These are phyloP conservation scores for Malurus cyaneus DNA, from an alignment of 2,113 vertebrate genomes.

Conservation along the genomic window DNA sequence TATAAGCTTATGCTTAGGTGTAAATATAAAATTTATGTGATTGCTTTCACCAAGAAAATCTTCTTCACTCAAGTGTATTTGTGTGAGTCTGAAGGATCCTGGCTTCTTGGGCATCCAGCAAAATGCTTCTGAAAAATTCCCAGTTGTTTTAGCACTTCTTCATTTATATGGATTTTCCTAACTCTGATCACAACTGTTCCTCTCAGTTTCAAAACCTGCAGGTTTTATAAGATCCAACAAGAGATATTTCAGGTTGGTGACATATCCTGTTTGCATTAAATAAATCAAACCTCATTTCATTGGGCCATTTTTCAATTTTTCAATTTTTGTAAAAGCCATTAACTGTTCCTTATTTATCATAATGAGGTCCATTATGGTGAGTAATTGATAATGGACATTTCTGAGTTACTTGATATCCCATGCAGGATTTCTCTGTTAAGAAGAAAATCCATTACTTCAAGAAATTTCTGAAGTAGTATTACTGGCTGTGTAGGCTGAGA, in stretches of 20 bases:
- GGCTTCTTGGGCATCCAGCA: background rate
- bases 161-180: background rate
- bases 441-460: conserved; percentile 17
- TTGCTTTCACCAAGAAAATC: background rate
- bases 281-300: conserved; percentile 45
- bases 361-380: conserved; percentile 40
- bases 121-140: background rate
- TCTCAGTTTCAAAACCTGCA: background rate
- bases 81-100: background rate
- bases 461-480: background rate
- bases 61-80: background rate
- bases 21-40: background rate
- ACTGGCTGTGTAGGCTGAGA: background rate
- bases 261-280: conserved; percentile 45
- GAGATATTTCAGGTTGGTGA: conserved; percentile 28
- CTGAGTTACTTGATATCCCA: conserved; percentile 42
- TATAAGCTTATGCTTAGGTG: background rate
- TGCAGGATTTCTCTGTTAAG: conserved; percentile 1
- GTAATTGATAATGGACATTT: conserved; percentile 31
- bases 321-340: conserved; percentile 49
- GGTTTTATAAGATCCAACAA: background rate
- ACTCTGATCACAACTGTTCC: background rate
- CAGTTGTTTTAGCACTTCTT: background rate
- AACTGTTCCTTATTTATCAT: conserved; percentile 48
- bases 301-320: conserved; percentile 42